Percentiles rank a stretch among this genome's conserved stretches.
Conservation (phyloP, 2,113 vertebrate species). For the Aptenodytes patagonicus region DNA sequence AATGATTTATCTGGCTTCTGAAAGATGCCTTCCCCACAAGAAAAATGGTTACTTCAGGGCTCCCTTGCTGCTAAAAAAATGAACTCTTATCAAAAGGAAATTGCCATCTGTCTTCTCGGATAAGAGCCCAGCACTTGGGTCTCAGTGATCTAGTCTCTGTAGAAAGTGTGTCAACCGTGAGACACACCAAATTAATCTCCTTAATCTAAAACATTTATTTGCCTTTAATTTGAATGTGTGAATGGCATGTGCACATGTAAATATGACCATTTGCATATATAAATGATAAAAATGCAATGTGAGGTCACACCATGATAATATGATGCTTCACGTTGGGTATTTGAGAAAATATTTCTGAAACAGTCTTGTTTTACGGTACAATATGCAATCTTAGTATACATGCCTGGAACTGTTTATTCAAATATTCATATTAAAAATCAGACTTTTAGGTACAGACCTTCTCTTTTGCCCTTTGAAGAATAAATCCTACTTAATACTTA, state of each 20-base stretch:
- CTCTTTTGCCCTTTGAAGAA: not conserved
- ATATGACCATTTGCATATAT: not conserved
- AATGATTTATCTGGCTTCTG: slow-evolving; percentile 42
- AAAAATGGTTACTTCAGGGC: slow-evolving; percentile 52
- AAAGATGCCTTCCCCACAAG: slow-evolving; percentile 42
- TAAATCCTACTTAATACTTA: not conserved
- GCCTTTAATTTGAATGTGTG: slow-evolving; percentile 26
- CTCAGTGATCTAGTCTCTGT: not conserved
- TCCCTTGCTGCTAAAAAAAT: slow-evolving; percentile 35
- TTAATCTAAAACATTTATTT: slow-evolving; percentile 43
- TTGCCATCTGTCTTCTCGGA: slow-evolving; percentile 46
- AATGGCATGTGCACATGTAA: not conserved
- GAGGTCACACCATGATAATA: not conserved
- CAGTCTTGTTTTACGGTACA: not conserved
- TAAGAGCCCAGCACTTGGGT: slow-evolving; percentile 22
- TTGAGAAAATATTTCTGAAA: not conserved
- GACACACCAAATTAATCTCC: slow-evolving; percentile 35
- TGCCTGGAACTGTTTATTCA: not conserved
- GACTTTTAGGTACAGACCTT: not conserved
- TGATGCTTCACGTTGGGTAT: not conserved
- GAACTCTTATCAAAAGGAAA: slow-evolving; percentile 44
- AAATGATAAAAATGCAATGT: not conserved
- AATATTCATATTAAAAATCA: not conserved
- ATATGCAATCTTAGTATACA: not conserved
- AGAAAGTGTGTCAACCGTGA: not conserved